Base-by-base conservation (phyloP, 2,113 vertebrate species). In the Spheniscus mendiculus region DNA sequence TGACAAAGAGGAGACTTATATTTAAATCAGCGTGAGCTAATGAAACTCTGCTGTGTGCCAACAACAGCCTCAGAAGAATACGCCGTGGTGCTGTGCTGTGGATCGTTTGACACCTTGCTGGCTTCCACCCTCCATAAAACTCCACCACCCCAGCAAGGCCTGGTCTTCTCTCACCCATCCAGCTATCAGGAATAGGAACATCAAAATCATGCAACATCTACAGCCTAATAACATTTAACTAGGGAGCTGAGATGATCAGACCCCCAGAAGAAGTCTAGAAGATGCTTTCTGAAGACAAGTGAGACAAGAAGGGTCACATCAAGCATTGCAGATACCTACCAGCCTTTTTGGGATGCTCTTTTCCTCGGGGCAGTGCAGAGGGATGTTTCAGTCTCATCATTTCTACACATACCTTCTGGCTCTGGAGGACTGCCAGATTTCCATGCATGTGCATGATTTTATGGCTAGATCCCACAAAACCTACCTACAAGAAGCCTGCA, bases 11-110 rank as follows among this genome's bases (percentile, higher is more conserved):
- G 34, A 38, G 90, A 49, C 53, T 95, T 95, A 93, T 62, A 73
- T 91, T 91, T 72, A 92, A 94, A 92, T 94, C 84, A 86, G 66
- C 6, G 3, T 56, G 19, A 91, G 62, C 73, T 87, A 71, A 85
- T 62, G 66, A 69, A 83, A 16, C 78, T 61, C 87, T 53, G 53
- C n/a, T 4, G 3, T 44, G 65, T 79, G 77, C 69, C 7, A 7
- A 69, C 70, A 83, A 50, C 0, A 0, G 85, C 56, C 52, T 76
- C 81, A 56, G 66, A 36, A 2, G 16, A 32, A 70, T 52, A 25
- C 0, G 6, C 50, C 0, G 0, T 12, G 62, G 15, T 26, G 56
- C 73, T 66, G 53, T 34, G 63, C 76, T 58, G 63, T 40, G 82
- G 30, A 58, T 63, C 1, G 0, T 69, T 81, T 77, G 45, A 71